phyloP scores from a whole-genome alignment of 2,888 invertebrate species.

The Podotricha telesiphe region DNA sequence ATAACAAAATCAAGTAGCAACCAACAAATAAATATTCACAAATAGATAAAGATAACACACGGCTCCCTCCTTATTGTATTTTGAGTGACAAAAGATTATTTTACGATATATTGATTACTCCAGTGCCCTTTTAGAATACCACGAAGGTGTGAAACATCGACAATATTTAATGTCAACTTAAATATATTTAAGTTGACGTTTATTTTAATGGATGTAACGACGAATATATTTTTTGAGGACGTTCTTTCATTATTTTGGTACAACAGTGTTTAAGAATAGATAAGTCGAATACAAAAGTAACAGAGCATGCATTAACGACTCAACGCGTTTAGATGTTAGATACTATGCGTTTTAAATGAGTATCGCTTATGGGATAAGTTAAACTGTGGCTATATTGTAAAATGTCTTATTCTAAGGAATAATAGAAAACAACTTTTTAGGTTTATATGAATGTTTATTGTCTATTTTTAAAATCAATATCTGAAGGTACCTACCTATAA shows the following conservation, averaged over 20 bases:
- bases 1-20: constrained; percentile 21
- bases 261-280: constrained; percentile 46
- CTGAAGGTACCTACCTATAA: no score
- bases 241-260: constrained; percentile 29
- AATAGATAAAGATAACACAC: constrained; percentile 24
- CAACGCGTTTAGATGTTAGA: constrained; percentile 58
- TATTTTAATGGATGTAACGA: constrained; percentile 38
- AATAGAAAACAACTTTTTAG: not conserved
- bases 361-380: constrained; percentile 31
- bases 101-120: constrained; percentile 74
- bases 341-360: constrained; percentile 30
- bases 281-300: constrained; percentile 55
- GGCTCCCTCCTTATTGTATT: constrained; percentile 25
- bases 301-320: constrained; percentile 63
- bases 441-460: not conserved
- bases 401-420: not conserved
- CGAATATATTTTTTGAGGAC: constrained; percentile 18
- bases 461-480: no score
- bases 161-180: constrained; percentile 45
- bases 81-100: constrained; percentile 59
- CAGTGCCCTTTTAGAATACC: constrained; percentile 56
- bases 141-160: constrained; percentile 56
- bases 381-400: constrained; percentile 11
- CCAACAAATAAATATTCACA: constrained; percentile 4
- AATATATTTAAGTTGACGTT: constrained; percentile 45